phyloP scores from a whole-genome alignment of 2,113 vertebrate genomes.

The Agelaius phoeniceus region DNA sequence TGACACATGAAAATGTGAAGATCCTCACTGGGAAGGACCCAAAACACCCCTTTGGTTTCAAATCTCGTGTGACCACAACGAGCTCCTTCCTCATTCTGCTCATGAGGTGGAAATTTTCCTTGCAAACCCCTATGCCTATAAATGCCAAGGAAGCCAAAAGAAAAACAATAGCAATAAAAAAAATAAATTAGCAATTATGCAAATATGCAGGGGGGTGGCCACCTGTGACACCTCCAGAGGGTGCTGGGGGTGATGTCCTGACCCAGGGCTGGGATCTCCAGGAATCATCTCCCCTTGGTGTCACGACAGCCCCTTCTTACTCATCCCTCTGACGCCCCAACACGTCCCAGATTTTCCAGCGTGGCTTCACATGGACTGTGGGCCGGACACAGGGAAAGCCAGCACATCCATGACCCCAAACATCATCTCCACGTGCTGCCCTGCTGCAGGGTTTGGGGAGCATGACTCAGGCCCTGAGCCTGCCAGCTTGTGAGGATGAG shows the following conservation, averaged over 20 bases:
- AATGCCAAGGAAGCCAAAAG: neutral
- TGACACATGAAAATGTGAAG: neutral
- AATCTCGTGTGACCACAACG: fast-evolving
- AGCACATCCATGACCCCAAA: neutral
- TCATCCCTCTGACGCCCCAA: neutral
- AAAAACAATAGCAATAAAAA: fast-evolving
- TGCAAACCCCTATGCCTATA: fast-evolving
- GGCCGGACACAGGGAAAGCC: neutral
- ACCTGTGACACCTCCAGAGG: neutral
- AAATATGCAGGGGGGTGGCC: neutral
- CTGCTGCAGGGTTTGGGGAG: neutral
- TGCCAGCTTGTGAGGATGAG: neutral
- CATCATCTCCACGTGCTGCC: neutral
- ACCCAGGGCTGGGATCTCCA: fast-evolving
- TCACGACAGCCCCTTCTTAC: neutral
- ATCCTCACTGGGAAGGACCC: neutral
- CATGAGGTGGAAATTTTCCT: neutral
- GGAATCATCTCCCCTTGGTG: neutral
- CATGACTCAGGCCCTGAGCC: neutral
- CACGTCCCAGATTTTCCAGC: neutral
- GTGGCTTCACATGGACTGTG: fast-evolving
- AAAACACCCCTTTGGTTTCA: neutral
- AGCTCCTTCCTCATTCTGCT: neutral
- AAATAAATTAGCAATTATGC: neutral
- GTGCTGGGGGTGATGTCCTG: neutral